These are phyloP conservation scores for Poecilia wingei DNA, from an alignment of 2,797 vertebrate genomes.

Conservation along the genomic window DNA sequence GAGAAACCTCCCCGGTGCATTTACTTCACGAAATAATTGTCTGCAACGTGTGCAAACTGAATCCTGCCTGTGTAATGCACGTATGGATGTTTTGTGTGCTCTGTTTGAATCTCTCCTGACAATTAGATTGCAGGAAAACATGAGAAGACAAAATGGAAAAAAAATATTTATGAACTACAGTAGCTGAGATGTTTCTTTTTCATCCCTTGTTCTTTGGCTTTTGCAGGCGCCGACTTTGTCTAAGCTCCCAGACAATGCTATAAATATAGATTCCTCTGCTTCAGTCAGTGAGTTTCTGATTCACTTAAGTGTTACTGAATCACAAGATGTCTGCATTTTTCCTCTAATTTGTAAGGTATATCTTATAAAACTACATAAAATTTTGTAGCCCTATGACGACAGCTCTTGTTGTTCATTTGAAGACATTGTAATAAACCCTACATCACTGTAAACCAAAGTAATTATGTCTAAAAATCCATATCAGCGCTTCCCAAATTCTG, in stretches of 20 bases:
- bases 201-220: conserved; percentile 6
- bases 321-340: not conserved
- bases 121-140: conserved; percentile 1
- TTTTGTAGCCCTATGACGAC: not conserved
- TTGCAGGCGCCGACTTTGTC: not conserved
- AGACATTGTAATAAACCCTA: not conserved
- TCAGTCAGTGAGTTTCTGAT: conserved; percentile 31
- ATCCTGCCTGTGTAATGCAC: not conserved
- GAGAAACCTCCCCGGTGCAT: conserved; percentile 34
- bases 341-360: not conserved
- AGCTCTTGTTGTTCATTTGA: not conserved
- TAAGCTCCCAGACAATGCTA: not conserved
- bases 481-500: not conserved
- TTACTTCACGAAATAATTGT: conserved; percentile 1
- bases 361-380: not conserved
- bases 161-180: not conserved
- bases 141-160: not conserved
- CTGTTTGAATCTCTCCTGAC: conserved; percentile 12
- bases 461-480: not conserved
- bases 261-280: conserved; percentile 24
- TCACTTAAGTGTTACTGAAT: conserved; percentile 21
- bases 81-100: not conserved
- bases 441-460: not conserved
- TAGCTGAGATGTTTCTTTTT: not conserved
- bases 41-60: not conserved